Evolutionary conservation across 2,797 vertebrate genomes (phyloP).

Genomic region (Leptatherina wallacei): DNA sequence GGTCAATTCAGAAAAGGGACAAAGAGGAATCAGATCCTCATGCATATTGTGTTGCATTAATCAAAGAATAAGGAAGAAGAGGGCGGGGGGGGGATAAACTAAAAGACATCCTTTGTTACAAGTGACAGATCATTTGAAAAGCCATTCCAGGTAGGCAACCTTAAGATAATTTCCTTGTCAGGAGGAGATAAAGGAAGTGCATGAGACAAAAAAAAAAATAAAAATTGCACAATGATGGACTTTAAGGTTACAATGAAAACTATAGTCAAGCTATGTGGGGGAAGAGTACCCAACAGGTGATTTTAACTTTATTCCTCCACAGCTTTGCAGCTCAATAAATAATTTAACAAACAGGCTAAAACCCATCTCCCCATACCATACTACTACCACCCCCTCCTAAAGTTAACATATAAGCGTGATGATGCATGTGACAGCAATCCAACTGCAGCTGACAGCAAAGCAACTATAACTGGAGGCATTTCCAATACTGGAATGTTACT

Average conservation of each 20-base stretch:
- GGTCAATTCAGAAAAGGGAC: conserved; percentile 23
- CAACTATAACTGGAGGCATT: neutral
- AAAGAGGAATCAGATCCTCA: neutral
- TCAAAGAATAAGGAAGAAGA: conserved; percentile 8
- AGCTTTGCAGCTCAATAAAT: no score
- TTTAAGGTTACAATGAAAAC: neutral
- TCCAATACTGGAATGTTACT: neutral
- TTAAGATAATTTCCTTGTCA: conserved; percentile 36
- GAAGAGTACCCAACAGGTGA: neutral
- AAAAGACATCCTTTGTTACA: conserved; percentile 32
- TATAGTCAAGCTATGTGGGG: neutral
- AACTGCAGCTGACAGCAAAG: neutral
- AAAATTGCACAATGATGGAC: neutral
- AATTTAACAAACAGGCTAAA: no score
- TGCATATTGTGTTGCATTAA: neutral
- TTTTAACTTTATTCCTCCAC: no score
- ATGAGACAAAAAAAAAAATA: conserved; percentile 45
- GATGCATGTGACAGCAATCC: neutral
- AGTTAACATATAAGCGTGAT: neutral
- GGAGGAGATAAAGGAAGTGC: conserved; percentile 25
- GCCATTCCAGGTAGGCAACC: neutral
- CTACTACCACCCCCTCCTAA: neutral
- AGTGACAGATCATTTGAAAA: conserved; percentile 4
- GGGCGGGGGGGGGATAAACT: no score
- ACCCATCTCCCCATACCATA: no score